A percentile compares a stretch with the other conserved stretches of the same genome.
Conservation (phyloP, 2,113 vertebrate species). For the Centropus bengalensis region DNA sequence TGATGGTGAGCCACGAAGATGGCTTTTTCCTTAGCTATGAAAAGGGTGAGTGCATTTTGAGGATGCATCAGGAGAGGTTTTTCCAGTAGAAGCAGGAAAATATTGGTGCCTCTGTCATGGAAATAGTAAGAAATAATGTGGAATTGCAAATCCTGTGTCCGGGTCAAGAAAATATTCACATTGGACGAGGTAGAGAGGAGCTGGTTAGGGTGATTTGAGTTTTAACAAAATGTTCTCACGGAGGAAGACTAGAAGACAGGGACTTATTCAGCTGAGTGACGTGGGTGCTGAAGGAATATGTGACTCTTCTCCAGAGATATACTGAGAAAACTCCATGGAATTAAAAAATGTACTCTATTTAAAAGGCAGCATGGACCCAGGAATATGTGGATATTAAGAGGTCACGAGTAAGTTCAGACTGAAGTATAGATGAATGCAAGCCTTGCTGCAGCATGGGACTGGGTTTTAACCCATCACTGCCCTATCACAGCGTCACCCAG, state of each 20-base stretch:
- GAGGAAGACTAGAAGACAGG: background rate
- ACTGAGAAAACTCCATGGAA: background rate
- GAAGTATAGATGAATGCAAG: background rate
- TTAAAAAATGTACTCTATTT: background rate
- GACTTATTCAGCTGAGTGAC: background rate
- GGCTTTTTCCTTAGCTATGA: background rate
- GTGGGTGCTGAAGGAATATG: background rate
- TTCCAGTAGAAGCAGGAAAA: background rate
- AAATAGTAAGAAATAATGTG: background rate
- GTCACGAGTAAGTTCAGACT: background rate
- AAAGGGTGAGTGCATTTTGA: background rate
- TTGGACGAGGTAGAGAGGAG: background rate
- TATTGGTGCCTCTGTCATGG: background rate
- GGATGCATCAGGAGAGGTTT: background rate
- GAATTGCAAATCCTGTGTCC: background rate
- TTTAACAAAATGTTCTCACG: background rate
- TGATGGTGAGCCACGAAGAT: background rate
- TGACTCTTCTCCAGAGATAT: background rate
- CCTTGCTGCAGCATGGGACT: background rate
- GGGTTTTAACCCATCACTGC: background rate
- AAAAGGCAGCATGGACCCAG: background rate
- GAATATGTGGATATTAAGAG: background rate
- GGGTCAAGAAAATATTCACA: slow-evolving; percentile 4
- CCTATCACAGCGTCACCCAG: background rate
- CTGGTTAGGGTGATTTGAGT: background rate